Evolutionary conservation across 2,888 invertebrate genomes (phyloP).

Genomic region (Epinotia ramella): DNA sequence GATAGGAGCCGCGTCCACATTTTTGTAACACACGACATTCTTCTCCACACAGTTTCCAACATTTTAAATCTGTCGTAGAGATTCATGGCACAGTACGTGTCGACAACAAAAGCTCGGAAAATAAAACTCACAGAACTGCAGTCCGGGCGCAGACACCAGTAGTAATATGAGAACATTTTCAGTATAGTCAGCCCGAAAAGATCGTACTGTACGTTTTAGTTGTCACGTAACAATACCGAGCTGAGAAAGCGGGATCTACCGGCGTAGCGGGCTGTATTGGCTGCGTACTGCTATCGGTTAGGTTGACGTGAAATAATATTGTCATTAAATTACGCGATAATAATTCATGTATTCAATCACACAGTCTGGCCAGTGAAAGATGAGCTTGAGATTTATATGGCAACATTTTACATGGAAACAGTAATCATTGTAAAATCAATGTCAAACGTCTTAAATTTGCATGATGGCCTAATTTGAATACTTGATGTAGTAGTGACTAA

Average conservation of each 20-base stretch:
- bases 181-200: background rate
- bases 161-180: background rate
- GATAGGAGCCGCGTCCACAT: background rate
- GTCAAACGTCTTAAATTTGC: too few species aligned
- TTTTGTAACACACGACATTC: background rate
- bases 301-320: slow-evolving; percentile 1
- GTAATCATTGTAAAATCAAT: too few species aligned
- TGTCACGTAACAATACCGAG: background rate
- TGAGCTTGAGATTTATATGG: too few species aligned
- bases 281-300: background rate
- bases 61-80: slow-evolving; percentile 11
- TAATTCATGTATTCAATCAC: too few species aligned
- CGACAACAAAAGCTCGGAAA: slow-evolving; percentile 14
- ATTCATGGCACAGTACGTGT: slow-evolving; percentile 8
- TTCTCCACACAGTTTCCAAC: slow-evolving; percentile 1
- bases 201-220: background rate
- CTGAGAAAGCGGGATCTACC: background rate
- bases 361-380: too few species aligned
- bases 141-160: background rate
- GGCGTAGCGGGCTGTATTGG: background rate
- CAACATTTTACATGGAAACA: too few species aligned
- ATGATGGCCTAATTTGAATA: too few species aligned
- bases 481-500: too few species aligned
- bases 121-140: background rate
- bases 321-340: background rate